Conservation (phyloP, 2,797 vertebrate species). For the Paedocypris micromegethes region DNA sequence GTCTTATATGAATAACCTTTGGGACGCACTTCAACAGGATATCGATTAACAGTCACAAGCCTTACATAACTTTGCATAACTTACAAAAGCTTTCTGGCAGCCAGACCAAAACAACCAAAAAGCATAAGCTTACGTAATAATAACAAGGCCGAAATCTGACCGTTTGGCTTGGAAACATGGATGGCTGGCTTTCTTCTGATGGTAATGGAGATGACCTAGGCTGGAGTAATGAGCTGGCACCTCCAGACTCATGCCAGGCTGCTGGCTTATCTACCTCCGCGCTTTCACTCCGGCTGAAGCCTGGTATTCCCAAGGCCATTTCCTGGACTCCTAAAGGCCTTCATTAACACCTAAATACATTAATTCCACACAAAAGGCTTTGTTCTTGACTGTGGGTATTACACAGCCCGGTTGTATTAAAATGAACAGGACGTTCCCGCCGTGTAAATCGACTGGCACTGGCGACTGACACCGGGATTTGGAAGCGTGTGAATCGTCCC, state of each 20-base stretch:
- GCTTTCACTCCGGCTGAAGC: no score
- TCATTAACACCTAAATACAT: constrained; percentile 36
- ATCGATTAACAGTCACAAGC: constrained; percentile 33
- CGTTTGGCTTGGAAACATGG: constrained; percentile 11
- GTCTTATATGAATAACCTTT: constrained; percentile 14
- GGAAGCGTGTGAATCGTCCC: constrained; percentile 3
- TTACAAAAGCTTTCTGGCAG: constrained; percentile 40
- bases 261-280: constrained; percentile 27
- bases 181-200: constrained; percentile 22
- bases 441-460: background rate
- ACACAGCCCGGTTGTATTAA: constrained; percentile 9
- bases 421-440: constrained; percentile 21
- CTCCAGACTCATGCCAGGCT: constrained; percentile 16
- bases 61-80: constrained; percentile 53
- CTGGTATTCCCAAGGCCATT: background rate
- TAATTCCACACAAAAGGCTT: constrained; percentile 19
- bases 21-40: constrained; percentile 36
- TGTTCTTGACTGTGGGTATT: constrained; percentile 4
- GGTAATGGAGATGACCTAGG: constrained; percentile 33
- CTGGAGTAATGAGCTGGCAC: constrained; percentile 34
- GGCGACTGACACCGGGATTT: constrained; percentile 10
- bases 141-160: constrained; percentile 35
- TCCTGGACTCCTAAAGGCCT: constrained; percentile 33
- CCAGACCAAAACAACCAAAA: constrained; percentile 55
- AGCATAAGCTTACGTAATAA: constrained; percentile 65